Percentiles rank a stretch among this genome's conserved stretches.
Evolutionary conservation across 2,113 vertebrate genomes (phyloP).

Genomic region (Cromileptes altivelis): DNA sequence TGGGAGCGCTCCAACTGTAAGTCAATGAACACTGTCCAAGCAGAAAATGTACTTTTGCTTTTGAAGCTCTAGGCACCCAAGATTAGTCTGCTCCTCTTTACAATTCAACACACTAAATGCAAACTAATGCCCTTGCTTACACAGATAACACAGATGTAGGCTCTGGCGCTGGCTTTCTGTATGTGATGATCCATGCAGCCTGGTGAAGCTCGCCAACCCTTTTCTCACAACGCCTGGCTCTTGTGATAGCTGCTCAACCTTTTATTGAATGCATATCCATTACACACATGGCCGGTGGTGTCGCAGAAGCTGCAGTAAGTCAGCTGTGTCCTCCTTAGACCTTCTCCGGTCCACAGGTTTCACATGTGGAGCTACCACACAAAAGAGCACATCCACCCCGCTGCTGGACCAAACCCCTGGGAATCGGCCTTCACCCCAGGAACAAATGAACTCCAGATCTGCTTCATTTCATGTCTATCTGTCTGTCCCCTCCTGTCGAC

Average conservation of each 20-base stretch:
- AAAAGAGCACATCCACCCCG: slow-evolving; percentile 12
- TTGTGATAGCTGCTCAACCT: slow-evolving; percentile 55
- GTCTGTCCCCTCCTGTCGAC: slow-evolving; percentile 40
- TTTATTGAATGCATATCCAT: slow-evolving; percentile 61
- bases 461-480: slow-evolving; percentile 55
- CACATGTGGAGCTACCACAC: slow-evolving; percentile 51
- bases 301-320: slow-evolving; percentile 44
- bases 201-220: slow-evolving; percentile 27
- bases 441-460: slow-evolving; percentile 47
- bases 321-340: slow-evolving; percentile 50
- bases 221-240: slow-evolving; percentile 31
- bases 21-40: not conserved
- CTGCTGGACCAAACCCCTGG: slow-evolving; percentile 37
- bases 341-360: slow-evolving; percentile 62
- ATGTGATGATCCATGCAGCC: slow-evolving; percentile 35
- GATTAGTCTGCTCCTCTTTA: not conserved
- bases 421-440: slow-evolving; percentile 38
- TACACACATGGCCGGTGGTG: slow-evolving; percentile 61
- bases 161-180: slow-evolving; percentile 2
- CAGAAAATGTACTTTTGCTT: not conserved
- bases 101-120: not conserved
- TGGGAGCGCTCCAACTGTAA: not conserved
- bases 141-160: slow-evolving; percentile 5
- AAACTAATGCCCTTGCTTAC: not conserved
- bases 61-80: not conserved